Percentiles rank a stretch among this genome's conserved stretches.
Evolutionary conservation across 1,140 invertebrate species (phyloP).

Genomic region (Hyphantria cunea): DNA sequence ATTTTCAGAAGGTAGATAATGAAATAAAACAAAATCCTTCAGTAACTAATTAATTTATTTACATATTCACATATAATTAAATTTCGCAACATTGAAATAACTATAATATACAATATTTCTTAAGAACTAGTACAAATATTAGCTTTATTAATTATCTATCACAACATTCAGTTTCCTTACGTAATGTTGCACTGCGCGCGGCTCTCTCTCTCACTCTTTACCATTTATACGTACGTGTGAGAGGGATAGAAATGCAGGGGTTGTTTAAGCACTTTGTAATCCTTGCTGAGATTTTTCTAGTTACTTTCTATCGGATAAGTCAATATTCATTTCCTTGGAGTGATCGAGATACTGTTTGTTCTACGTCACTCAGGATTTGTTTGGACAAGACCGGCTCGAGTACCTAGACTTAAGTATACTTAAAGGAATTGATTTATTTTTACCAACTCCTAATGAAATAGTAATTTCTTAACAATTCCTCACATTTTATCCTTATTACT

Average conservation of each 20-base stretch:
- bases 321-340: slow-evolving; percentile 1
- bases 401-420: too few relatives aligned
- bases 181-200: slow-evolving; percentile 29
- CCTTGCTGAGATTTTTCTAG: background rate
- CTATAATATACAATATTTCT: slow-evolving; percentile 49
- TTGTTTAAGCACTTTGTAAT: too few relatives aligned
- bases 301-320: background rate
- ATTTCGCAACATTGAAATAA: slow-evolving; percentile 68
- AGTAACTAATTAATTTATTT: slow-evolving; percentile 76
- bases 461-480: too few relatives aligned
- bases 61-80: slow-evolving; percentile 76
- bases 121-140: slow-evolving; percentile 50
- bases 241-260: too few relatives aligned
- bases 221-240: slow-evolving; percentile 13
- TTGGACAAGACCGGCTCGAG: too few relatives aligned
- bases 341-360: background rate
- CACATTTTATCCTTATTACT: too few relatives aligned
- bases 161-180: slow-evolving; percentile 74
- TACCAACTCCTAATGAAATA: too few relatives aligned
- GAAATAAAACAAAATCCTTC: slow-evolving; percentile 39
- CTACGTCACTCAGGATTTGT: background rate
- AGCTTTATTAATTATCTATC: slow-evolving; percentile 62
- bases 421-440: too few relatives aligned
- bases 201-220: slow-evolving; percentile 13
- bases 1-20: too few relatives aligned